Conservation (phyloP, 2,113 vertebrate species). For the Semicossyphus pulcher region DNA sequence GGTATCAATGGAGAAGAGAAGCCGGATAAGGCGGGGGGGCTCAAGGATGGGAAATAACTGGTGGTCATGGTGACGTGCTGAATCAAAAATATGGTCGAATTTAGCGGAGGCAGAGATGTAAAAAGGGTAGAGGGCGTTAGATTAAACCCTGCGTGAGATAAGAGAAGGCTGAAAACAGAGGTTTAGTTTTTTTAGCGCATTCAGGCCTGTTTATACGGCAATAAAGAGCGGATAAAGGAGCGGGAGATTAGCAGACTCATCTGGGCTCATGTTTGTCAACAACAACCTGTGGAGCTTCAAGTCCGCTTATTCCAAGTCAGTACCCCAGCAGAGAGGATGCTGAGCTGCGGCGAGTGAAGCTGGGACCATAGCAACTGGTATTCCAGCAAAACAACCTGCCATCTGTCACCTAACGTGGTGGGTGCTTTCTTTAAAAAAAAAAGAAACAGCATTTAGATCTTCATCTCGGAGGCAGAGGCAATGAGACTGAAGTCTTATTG, state of each 20-base stretch:
- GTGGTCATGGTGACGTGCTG: conserved; percentile 86
- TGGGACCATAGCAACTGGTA: conserved; percentile 70
- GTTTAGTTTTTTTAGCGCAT: conserved; percentile 62
- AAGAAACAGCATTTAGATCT: conserved; percentile 70
- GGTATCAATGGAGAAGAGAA: conserved; percentile 72
- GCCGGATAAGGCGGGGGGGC: conserved; percentile 41
- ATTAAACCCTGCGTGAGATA: conserved; percentile 72
- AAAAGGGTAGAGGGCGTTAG: conserved; percentile 64
- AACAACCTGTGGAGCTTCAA: conserved; percentile 74
- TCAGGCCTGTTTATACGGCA: conserved; percentile 69
- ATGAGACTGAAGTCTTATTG: conserved; percentile 79
- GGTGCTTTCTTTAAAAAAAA: conserved; percentile 44
- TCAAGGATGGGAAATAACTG: conserved; percentile 82
- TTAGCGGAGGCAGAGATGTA: conserved; percentile 75
- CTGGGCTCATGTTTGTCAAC: conserved; percentile 75
- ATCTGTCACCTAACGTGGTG: conserved; percentile 75
- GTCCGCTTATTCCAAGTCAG: conserved; percentile 74
- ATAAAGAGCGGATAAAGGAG: conserved; percentile 80
- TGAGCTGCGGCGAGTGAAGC: conserved; percentile 34
- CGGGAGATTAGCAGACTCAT: conserved; percentile 67
- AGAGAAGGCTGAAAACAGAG: conserved; percentile 79
- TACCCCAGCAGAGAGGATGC: conserved; percentile 63
- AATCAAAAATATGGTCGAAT: conserved; percentile 82
- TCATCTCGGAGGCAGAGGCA: conserved; percentile 72
- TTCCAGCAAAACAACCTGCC: conserved; percentile 72